Evolutionary conservation across 92 coral and sea anemone genomes (phyloP), one percentile per base, ranked within the genome.

Genomic region (Blastomussa wellsi): DNA sequence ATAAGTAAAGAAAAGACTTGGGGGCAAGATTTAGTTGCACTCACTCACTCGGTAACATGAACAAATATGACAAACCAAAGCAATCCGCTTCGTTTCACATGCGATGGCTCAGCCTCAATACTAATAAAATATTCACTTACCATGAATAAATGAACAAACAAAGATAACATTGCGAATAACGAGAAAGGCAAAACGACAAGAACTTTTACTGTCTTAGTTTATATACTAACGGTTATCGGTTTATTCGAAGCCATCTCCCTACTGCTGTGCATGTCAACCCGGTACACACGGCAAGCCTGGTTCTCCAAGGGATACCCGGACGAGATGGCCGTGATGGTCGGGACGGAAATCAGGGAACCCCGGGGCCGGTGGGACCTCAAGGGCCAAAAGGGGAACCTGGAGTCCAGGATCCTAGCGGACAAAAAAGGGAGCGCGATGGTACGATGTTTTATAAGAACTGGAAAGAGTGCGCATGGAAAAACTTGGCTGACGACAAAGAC

Each of bases 391-490:
- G 52, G 5, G 33, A 26, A 8, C 29, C 28, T 14, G 77, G 52
- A 22, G 44, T 12, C 32, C 65, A 24, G 65, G 65, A 29, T 13
- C 65, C 65, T 24, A 57, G 31, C 31, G 65, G 65, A 4, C 78
- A 24, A 73, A 73, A 73, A 38, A 55, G 78, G 35, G 78, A 73
- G 35, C 53, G 78, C 9, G 78, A 55, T 6, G 76, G 38, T 14
- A 72, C 28, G 76, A 72, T 22, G 32, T 4, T 4, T 41, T 62
- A 62, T 28, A 76, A 76, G 42, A 76, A 51, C 79, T 76, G 79
- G 66, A 76, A 48, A 31, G 79, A 72, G 37, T 72, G 77, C 52
- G 77, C 49, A 10, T 44, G 78, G 57, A 0, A 31, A 1, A 42
- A 26, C 57, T 0, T 60, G 67, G 3, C 26, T 62, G 68, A 62